phyloP scores from a whole-genome alignment of 2,888 invertebrate species.

The Agrochola circellaris region DNA sequence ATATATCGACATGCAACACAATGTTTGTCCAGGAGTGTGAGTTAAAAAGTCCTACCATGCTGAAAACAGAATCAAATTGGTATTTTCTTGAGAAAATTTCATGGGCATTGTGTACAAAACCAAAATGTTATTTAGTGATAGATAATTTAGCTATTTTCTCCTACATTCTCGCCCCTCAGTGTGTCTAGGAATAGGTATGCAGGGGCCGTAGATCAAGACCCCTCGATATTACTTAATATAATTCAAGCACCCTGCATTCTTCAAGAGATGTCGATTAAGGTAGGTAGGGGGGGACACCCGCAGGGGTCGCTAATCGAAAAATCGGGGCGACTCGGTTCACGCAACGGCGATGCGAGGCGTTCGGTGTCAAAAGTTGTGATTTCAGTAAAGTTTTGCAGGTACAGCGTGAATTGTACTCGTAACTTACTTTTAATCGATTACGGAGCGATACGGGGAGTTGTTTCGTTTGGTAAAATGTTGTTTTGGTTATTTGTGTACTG shows the following conservation, averaged over 20 bases:
- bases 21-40: neutral
- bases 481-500: too few species aligned
- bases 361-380: constrained; percentile 48
- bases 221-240: constrained; percentile 81
- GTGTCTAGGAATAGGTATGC: constrained; percentile 31
- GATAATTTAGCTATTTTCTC: constrained; percentile 43
- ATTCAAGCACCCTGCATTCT: constrained; percentile 76
- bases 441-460: neutral
- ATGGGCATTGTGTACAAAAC: constrained; percentile 22
- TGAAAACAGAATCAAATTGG: constrained; percentile 8
- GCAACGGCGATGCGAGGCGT: constrained; percentile 23
- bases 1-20: constrained; percentile 3
- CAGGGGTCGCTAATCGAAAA: constrained; percentile 72
- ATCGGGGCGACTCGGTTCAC: constrained; percentile 52
- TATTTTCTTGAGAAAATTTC: constrained; percentile 5
- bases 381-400: constrained; percentile 50
- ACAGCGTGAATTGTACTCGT: constrained; percentile 16
- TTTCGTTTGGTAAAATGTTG: too few species aligned
- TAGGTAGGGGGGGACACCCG: constrained; percentile 42
- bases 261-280: constrained; percentile 70
- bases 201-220: constrained; percentile 69
- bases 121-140: constrained; percentile 21
- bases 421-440: constrained; percentile 31
- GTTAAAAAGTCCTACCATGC: neutral
- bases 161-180: constrained; percentile 30